Conservation (phyloP, 2,888 invertebrate genomes). For the Yponomeuta evonymella region DNA sequence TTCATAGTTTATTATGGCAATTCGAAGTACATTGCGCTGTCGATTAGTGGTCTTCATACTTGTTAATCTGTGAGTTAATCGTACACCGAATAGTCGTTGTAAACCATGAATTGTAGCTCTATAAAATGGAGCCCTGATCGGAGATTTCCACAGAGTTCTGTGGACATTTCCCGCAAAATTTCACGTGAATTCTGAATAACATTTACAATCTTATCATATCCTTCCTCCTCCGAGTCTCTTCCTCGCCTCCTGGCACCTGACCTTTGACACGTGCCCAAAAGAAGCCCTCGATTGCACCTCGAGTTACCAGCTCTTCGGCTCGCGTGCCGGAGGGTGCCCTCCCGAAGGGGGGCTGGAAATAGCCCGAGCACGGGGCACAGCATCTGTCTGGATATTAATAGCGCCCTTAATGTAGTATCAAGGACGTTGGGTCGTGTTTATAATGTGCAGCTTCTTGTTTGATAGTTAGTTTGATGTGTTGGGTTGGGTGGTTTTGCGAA, state of each 20-base stretch:
- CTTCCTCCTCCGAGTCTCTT: not conserved
- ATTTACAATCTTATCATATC: too few relatives aligned
- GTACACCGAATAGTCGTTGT: too few relatives aligned
- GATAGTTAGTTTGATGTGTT: not conserved
- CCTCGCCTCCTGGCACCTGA: not conserved
- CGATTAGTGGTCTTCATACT: too few relatives aligned
- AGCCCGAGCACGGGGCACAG: constrained; percentile 60
- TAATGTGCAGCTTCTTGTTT: not conserved
- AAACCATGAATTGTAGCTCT: too few relatives aligned
- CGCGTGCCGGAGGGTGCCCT: constrained; percentile 28
- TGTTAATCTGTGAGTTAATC: too few relatives aligned
- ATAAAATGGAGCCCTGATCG: too few relatives aligned
- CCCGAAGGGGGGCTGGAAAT: constrained; percentile 52
- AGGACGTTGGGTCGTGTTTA: constrained; percentile 45
- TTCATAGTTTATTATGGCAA: too few relatives aligned
- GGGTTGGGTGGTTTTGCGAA: not conserved
- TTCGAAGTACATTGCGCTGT: too few relatives aligned
- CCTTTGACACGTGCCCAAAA: constrained; percentile 4
- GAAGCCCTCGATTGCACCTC: constrained; percentile 16
- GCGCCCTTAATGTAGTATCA: constrained; percentile 72
- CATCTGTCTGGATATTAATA: constrained; percentile 67
- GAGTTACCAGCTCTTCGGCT: constrained; percentile 19
- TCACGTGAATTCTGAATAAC: too few relatives aligned
- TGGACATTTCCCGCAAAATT: too few relatives aligned
- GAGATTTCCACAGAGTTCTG: too few relatives aligned